Conservation (phyloP, 2,113 vertebrate genomes). For the Nannospalax galili region DNA sequence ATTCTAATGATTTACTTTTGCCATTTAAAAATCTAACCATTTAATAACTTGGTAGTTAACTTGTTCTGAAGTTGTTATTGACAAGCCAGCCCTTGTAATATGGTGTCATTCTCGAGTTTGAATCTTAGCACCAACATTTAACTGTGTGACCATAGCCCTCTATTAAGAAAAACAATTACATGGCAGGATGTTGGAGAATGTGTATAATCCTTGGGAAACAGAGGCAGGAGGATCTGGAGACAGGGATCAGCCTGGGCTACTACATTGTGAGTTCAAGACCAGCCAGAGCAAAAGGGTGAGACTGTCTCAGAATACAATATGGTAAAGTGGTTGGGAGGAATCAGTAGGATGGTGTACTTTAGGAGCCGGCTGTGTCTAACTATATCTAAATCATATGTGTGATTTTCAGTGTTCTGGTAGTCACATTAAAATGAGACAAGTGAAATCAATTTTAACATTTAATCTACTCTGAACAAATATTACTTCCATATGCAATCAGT, state of each 20-base stretch:
- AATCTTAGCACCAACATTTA: not conserved
- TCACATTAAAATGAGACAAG: constrained; percentile 10
- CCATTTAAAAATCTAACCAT: constrained; percentile 26
- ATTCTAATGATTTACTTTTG: not conserved
- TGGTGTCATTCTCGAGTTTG: not conserved
- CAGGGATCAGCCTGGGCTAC: not conserved
- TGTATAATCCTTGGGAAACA: not conserved
- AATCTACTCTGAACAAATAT: not conserved
- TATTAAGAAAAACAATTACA: not conserved
- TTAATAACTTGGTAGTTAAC: not conserved
- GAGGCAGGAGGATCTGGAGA: not conserved
- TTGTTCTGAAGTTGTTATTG: constrained; percentile 31
- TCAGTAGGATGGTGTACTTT: not conserved
- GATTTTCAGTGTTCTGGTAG: not conserved
- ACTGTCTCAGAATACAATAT: not conserved
- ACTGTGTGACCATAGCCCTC: not conserved
- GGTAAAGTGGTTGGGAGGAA: not conserved
- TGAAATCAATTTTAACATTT: constrained; percentile 20
- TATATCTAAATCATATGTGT: not conserved
- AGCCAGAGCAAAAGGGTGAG: not conserved
- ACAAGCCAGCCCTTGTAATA: not conserved
- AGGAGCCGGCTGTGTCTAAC: not conserved
- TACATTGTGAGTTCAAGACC: not conserved
- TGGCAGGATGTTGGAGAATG: not conserved
- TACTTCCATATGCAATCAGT: not conserved